Conservation (phyloP, 2,113 vertebrate species). For the Pachyramphus minor region DNA sequence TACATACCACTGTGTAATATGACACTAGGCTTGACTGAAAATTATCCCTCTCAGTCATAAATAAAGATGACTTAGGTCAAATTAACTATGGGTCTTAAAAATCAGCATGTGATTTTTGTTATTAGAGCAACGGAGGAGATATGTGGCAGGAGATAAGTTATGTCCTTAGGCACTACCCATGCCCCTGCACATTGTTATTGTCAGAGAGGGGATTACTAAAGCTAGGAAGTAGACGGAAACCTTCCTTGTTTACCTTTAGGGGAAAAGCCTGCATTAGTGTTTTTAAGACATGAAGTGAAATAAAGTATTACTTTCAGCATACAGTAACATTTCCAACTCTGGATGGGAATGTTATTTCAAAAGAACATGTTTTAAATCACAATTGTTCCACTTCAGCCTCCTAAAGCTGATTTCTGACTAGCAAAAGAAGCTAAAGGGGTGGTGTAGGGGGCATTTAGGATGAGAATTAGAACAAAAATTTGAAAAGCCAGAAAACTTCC, state of each 20-base stretch:
- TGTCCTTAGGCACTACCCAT: background rate
- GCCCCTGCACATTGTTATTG: background rate
- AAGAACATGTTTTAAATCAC: background rate
- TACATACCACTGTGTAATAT: background rate
- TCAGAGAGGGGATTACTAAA: background rate
- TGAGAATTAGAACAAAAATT: background rate
- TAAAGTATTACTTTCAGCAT: background rate
- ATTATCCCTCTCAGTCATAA: background rate
- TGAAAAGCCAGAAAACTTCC: background rate
- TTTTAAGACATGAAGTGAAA: background rate
- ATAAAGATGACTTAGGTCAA: background rate
- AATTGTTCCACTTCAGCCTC: background rate
- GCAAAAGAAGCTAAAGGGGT: background rate
- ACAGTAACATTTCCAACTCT: background rate
- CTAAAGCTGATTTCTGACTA: background rate
- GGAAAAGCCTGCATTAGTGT: background rate
- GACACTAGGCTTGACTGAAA: background rate
- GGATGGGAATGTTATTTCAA: background rate
- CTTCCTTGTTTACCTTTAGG: background rate
- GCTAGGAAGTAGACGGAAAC: background rate
- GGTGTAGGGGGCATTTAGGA: background rate
- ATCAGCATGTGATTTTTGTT: background rate
- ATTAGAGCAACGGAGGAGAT: background rate
- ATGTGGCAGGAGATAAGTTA: background rate
- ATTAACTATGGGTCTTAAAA: background rate